These are phyloP conservation scores for Macrobrachium rosenbergii DNA, from an alignment of 1,140 invertebrate species.

Conservation along the genomic window DNA sequence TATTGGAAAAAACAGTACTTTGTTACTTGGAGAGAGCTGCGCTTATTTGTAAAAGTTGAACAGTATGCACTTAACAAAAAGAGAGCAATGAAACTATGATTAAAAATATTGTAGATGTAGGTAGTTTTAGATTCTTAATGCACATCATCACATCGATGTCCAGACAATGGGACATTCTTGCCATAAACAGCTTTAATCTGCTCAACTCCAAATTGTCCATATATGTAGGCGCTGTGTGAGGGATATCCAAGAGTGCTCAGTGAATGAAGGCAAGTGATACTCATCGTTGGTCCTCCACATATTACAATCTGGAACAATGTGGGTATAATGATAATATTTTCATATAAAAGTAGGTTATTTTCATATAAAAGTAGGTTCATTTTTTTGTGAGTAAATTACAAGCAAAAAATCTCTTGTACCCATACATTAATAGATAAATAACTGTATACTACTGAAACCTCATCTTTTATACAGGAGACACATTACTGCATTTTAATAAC, in stretches of 20 bases:
- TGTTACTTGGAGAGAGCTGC: too few relatives aligned
- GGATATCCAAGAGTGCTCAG: conserved; percentile 32
- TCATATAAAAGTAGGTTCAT: background rate
- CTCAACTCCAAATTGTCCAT: conserved; percentile 57
- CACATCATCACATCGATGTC: conserved; percentile 8
- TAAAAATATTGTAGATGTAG: too few relatives aligned
- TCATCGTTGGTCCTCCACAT: conserved; percentile 55
- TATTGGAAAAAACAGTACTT: too few relatives aligned
- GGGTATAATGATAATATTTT: background rate
- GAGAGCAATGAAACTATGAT: too few relatives aligned
- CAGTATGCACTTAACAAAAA: too few relatives aligned
- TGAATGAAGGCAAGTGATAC: conserved; percentile 39
- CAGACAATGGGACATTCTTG: conserved; percentile 3
- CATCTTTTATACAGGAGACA: too few relatives aligned
- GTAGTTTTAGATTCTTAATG: background rate
- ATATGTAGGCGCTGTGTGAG: conserved; percentile 33
- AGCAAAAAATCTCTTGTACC: background rate
- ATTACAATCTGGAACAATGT: conserved; percentile 32
- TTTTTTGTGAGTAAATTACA: background rate
- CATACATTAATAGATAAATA: too few relatives aligned
- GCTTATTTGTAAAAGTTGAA: too few relatives aligned
- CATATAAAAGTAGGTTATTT: background rate
- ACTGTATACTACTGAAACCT: too few relatives aligned
- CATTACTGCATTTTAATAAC: too few relatives aligned
- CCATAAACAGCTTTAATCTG: conserved; percentile 48